Conservation (phyloP, 2,113 vertebrate genomes). For the Abramis brama region DNA sequence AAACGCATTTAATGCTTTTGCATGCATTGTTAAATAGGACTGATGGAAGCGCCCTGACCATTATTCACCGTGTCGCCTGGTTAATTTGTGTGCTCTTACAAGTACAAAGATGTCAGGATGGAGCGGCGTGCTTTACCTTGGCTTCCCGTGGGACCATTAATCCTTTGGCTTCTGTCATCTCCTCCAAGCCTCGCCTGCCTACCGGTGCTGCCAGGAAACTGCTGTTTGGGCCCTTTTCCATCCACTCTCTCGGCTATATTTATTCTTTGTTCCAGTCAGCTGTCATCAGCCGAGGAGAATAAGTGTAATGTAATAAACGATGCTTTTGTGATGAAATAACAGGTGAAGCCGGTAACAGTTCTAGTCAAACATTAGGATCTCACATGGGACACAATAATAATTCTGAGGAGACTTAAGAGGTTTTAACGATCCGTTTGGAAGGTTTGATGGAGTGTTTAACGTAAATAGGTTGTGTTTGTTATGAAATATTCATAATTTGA, state of each 20-base stretch:
- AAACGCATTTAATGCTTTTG: conserved; percentile 63
- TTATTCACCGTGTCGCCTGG: conserved; percentile 76
- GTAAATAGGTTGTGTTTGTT: conserved; percentile 23
- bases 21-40: conserved; percentile 81
- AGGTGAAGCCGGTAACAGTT: conserved; percentile 15
- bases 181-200: conserved; percentile 71
- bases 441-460: conserved; percentile 27
- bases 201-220: conserved; percentile 67
- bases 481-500: conserved; percentile 25
- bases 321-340: conserved; percentile 37
- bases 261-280: conserved; percentile 68
- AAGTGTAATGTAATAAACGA: conserved; percentile 57
- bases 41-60: conserved; percentile 74
- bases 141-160: conserved; percentile 78
- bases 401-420: conserved; percentile 29
- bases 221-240: conserved; percentile 63
- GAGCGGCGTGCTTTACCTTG: conserved; percentile 78
- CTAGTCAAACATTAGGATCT: conserved; percentile 28
- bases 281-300: conserved; percentile 64
- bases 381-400: conserved; percentile 18
- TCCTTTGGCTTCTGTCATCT: conserved; percentile 76
- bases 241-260: conserved; percentile 56
- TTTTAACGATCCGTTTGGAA: conserved; percentile 23
- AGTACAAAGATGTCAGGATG: conserved; percentile 81
- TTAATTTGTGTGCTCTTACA: conserved; percentile 84